These are phyloP conservation scores for Gallinago paraguaiae DNA, from an alignment of 2,113 vertebrate species.

Conservation along the genomic window DNA sequence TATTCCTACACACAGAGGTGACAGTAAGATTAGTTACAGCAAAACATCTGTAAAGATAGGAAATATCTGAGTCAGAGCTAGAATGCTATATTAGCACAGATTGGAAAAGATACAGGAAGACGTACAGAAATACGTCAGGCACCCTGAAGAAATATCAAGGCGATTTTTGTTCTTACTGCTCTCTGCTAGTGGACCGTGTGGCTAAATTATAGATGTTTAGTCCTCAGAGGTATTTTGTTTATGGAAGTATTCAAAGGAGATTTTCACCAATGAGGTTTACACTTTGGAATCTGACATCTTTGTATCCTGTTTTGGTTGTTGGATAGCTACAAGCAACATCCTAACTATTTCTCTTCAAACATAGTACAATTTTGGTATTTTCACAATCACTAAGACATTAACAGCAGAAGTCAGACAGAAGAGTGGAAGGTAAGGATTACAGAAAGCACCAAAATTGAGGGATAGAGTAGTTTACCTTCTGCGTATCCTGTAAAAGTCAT, in stretches of 20 bases:
- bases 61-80: not conserved
- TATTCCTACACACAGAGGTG: not conserved
- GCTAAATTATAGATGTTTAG: not conserved
- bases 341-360: not conserved
- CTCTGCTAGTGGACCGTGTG: not conserved
- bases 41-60: not conserved
- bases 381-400: not conserved
- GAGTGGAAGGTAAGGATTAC: not conserved
- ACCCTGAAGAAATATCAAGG: not conserved
- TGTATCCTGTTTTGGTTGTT: not conserved
- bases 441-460: not conserved
- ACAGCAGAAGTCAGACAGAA: not conserved
- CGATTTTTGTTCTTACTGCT: not conserved
- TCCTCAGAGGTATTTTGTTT: not conserved
- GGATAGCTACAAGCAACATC: not conserved
- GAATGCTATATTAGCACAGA: not conserved
- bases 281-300: not conserved
- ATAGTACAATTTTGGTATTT: not conserved
- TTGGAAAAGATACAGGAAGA: not conserved
- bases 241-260: not conserved
- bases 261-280: not conserved
- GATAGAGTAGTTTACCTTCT: slow-evolving; percentile 82
- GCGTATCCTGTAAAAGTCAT: slow-evolving; percentile 91
- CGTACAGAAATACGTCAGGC: not conserved
- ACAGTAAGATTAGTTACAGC: not conserved